Conservation (phyloP, 2,113 vertebrate species). For the Equus przewalskii region DNA sequence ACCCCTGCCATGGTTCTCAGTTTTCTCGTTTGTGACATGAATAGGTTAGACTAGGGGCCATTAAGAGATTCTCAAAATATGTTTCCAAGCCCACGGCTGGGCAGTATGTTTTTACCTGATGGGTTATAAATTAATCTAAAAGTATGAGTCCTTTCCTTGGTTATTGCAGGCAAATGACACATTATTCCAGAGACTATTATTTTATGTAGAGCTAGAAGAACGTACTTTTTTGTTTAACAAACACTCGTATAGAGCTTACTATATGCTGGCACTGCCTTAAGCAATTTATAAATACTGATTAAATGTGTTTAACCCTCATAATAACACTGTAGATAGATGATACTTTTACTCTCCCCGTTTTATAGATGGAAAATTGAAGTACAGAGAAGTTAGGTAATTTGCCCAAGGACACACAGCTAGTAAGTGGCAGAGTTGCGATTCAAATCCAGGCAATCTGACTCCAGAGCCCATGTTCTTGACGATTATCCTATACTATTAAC, state of each 20-base stretch:
- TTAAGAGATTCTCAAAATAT: background rate
- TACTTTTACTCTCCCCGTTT: background rate
- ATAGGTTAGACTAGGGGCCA: background rate
- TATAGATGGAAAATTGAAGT: constrained; percentile 1
- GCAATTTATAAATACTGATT: background rate
- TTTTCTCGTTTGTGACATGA: constrained; percentile 29
- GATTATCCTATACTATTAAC: background rate
- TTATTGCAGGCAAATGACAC: background rate
- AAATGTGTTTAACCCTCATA: background rate
- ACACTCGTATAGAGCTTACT: background rate
- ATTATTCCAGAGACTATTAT: background rate
- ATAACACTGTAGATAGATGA: background rate
- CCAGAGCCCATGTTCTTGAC: background rate
- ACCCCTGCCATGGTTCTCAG: background rate
- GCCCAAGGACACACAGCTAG: background rate
- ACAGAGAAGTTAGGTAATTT: background rate
- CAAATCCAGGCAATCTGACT: background rate
- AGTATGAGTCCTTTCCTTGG: background rate
- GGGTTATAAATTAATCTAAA: constrained; percentile 34
- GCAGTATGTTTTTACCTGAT: constrained; percentile 8
- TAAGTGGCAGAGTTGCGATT: background rate
- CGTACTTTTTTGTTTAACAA: background rate
- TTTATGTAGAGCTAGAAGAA: background rate
- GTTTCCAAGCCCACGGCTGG: background rate
- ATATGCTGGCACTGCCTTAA: background rate